Evolutionary conservation across 2,797 vertebrate genomes (phyloP).

Genomic region (Enteromius trimaculatus): DNA sequence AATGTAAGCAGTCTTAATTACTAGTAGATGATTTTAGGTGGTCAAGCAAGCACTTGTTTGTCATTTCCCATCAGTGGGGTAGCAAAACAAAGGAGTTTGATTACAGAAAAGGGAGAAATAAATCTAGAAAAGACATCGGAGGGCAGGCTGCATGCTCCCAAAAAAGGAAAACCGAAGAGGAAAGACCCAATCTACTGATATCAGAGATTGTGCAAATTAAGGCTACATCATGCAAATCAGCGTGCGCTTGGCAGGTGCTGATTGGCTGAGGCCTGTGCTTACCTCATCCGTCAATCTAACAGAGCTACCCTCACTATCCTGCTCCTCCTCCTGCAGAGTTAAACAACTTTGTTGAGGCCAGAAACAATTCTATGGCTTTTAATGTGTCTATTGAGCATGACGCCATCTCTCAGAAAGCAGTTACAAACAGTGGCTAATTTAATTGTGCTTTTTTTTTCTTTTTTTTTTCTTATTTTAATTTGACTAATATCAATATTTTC

Average conservation of each 20-base stretch:
- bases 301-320: constrained; percentile 70
- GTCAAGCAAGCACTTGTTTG: neutral
- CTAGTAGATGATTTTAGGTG: neutral
- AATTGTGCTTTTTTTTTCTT: too few relatives aligned
- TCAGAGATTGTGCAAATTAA: constrained; percentile 2
- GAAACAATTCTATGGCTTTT: neutral
- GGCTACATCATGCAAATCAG: constrained; percentile 63
- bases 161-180: neutral
- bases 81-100: neutral
- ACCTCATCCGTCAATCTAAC: constrained; percentile 71
- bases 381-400: neutral
- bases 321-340: constrained; percentile 68
- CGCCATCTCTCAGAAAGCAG: neutral
- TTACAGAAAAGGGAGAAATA: neutral
- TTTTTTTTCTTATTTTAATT: neutral
- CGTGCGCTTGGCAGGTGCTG: constrained; percentile 8
- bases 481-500: neutral
- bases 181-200: constrained; percentile 8
- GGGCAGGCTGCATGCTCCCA: constrained; percentile 37
- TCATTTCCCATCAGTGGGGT: neutral
- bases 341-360: constrained; percentile 57
- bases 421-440: neutral
- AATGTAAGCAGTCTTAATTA: constrained; percentile 1
- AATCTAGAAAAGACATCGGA: neutral
- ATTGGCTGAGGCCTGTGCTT: constrained; percentile 61